These are phyloP conservation scores for Rhineura floridana DNA, from an alignment of 2,113 vertebrate genomes.

Conservation along the genomic window DNA sequence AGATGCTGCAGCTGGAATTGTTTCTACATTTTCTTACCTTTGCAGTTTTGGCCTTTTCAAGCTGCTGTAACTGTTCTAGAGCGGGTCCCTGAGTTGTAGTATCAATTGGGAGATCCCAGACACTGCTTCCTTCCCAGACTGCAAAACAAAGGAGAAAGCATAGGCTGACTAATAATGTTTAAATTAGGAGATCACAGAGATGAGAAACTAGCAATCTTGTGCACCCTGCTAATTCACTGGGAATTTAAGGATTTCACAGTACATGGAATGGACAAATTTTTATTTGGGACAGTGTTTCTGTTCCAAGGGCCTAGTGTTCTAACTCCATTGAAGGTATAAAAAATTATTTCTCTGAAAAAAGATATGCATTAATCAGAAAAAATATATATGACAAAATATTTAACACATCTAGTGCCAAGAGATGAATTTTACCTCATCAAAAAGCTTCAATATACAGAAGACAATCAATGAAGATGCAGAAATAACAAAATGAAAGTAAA, in stretches of 20 bases:
- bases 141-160: conserved; percentile 54
- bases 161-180: neutral
- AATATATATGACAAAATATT: neutral
- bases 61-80: conserved; percentile 95
- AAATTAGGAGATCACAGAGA: conserved; percentile 46
- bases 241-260: neutral
- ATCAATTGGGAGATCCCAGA: conserved; percentile 97
- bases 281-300: conserved; percentile 10
- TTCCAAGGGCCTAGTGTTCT: neutral
- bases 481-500: neutral
- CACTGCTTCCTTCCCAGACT: conserved; percentile 97
- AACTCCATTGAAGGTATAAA: neutral
- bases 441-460: neutral
- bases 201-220: neutral
- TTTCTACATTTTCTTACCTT: conserved; percentile 72
- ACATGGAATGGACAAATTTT: neutral
- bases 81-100: conserved; percentile 86
- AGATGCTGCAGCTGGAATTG: neutral
- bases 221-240: neutral
- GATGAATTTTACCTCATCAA: neutral
- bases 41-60: conserved; percentile 93
- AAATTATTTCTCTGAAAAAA: neutral
- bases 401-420: neutral
- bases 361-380: neutral
- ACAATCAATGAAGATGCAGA: neutral